Base-by-base conservation (phyloP, 2,113 vertebrate species). In the Sula dactylatra region DNA sequence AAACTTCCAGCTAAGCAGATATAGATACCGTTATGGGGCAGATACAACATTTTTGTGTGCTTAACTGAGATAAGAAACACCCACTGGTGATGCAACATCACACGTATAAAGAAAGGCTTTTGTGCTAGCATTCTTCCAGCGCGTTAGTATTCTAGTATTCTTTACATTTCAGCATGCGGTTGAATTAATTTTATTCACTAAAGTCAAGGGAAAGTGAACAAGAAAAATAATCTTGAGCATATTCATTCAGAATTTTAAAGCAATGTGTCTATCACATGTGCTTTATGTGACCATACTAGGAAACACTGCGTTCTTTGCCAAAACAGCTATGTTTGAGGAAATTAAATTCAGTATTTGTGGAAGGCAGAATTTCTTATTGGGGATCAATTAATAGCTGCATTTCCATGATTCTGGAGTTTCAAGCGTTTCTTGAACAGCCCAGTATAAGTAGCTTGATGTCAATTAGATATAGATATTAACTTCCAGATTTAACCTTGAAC, bases 261-360 rank as follows among this genome's bases (percentile, higher is more conserved):
- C 16, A 40, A 21, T 9, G 8, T 67, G 11, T 42, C 25, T 7
- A 55, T 52, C 40, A 42, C 0, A 0, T 34, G 27, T 86, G 16
- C 7, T 67, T 84, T 73, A 36, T 17, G 15, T 74, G 34, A 62
- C 21, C 2, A 3, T 42, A 16, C 10, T 24, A 49, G 8, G 13
- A 84, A 78, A 62, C 27, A 3, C 5, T 38, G 29, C 0, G 0
- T 26, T 52, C 24, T 70, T 84, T 64, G 42, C 14, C 49, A 49
- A 49, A 85, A 73, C 15, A 61, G 6, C 2, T 25, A 29, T 44
- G 8, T 8, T 71, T 87, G 38, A 88, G 24, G 6, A 78, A 87
- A 56, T 73, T 26, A 54, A 44, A 50, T 12, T 14, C 22, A 38
- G 6, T 72, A 47, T 38, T 84, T 87, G 31, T 42, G 27, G 45